Evolutionary conservation across 2,113 vertebrate genomes (phyloP), one percentile per base, ranked within the genome.

Genomic region (Hemiscyllium ocellatum): DNA sequence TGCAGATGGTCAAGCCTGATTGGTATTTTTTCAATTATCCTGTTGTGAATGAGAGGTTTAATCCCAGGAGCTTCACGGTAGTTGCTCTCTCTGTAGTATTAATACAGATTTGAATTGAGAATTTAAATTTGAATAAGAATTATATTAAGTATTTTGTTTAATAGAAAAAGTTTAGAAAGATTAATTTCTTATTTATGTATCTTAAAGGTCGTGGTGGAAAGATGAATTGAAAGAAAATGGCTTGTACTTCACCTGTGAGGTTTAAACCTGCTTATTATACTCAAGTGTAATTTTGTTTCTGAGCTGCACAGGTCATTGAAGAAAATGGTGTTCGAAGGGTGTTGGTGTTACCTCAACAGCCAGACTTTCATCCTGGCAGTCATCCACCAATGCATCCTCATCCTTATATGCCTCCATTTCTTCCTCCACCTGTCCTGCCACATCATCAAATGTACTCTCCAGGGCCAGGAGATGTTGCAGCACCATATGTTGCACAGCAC

Each of bases 311-410:
- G 99, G 98, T 99, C 97, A 99, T 99, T 96, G 99, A 99, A 97
- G 99, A 99, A 97, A 99, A 99, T 52, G 99, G 99, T 96, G 98
- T 99, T 97, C 98, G 98, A 96, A 98, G 99, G 97, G 99, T 99
- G 96, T 97, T 99, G 98, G 99, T 99, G 97, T 98, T 99, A 98
- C 99, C 99, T 97, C 99, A 99, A 97, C 97, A 98, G 96, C 98
- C 99, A 96, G 99, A 99, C 96, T 99, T 99, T 97, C 99, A 99
- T 97, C 98, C 98, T 87, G 98, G 98, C 96, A 98, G 98, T 95
- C 99, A 99, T 96, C 97, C 99, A 93, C 98, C 99, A 96, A 98
- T 99, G 96, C 99, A 99, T 96, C 98, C 98, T 96, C 98, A 99
- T 96, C 98, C 98, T 97, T 98, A 99, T 96, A 97, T 99, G 96